Conservation (phyloP, 2,797 vertebrate species). For the Cossypha niveicapilla region DNA sequence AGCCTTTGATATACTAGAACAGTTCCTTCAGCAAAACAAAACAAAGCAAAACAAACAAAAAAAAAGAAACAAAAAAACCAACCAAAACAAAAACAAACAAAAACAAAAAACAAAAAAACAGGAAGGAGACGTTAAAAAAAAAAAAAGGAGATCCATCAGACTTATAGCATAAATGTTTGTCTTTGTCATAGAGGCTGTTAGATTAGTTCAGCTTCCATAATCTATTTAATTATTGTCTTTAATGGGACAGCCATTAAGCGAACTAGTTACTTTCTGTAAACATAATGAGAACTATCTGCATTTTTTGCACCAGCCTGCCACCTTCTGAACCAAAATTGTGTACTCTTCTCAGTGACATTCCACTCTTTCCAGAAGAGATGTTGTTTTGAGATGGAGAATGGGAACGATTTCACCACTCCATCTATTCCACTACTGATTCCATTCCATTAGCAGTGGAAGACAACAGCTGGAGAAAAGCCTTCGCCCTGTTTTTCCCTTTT, state of each 20-base stretch:
- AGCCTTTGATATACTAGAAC: background rate
- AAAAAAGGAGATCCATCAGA: background rate
- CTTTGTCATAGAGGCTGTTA: conserved; percentile 17
- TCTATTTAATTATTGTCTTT: conserved; percentile 55
- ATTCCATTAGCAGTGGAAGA: background rate
- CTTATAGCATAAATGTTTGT: conserved; percentile 15
- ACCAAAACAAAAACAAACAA: too few relatives aligned
- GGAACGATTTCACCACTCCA: background rate
- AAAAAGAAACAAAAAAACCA: too few relatives aligned
- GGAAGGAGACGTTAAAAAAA: background rate
- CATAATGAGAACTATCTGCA: background rate
- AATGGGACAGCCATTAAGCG: background rate
- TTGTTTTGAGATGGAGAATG: background rate
- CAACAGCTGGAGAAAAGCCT: background rate
- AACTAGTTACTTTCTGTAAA: conserved; percentile 23
- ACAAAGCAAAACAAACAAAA: too few relatives aligned
- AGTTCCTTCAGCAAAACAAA: background rate
- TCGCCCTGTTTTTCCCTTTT: background rate
- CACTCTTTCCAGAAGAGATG: background rate
- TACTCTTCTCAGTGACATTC: background rate
- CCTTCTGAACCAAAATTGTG: background rate
- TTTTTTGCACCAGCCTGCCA: background rate
- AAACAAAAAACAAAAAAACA: too few relatives aligned
- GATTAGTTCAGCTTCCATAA: conserved; percentile 44
- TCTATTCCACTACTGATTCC: background rate